Evolutionary conservation across 2,113 vertebrate species (phyloP).

Genomic region (Ceyx cyanopectus): DNA sequence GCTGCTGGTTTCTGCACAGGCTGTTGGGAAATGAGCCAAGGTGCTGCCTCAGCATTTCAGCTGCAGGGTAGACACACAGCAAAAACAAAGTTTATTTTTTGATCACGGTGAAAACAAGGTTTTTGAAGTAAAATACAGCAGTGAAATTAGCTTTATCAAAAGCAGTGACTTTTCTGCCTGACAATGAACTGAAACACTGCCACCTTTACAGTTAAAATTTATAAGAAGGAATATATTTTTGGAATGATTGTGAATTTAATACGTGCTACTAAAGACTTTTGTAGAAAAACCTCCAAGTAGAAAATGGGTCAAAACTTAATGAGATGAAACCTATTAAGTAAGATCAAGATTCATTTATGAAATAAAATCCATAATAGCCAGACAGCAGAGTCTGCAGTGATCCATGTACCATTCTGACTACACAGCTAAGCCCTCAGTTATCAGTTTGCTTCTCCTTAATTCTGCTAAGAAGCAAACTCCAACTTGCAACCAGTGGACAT

Average conservation of each 20-base stretch:
- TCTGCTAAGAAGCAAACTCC: background rate
- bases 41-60: constrained; percentile 78
- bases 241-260: background rate
- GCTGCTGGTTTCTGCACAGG: constrained; percentile 51
- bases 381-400: background rate
- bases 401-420: background rate
- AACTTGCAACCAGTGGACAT: background rate
- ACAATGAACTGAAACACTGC: background rate
- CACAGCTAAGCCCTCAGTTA: background rate
- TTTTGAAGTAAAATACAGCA: constrained; percentile 9
- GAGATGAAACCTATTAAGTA: background rate
- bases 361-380: background rate
- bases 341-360: background rate
- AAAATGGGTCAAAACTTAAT: background rate
- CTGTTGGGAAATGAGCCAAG: constrained; percentile 75
- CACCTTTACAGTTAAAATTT: background rate
- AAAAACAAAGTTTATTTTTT: background rate
- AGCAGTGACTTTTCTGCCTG: background rate
- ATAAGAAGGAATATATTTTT: background rate
- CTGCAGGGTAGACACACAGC: constrained; percentile 31
- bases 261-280: background rate
- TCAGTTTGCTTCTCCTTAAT: background rate
- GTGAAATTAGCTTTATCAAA: background rate
- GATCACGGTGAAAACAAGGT: constrained; percentile 8
- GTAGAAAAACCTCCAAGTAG: background rate